Evolutionary conservation across 2,888 invertebrate genomes (phyloP), one percentile per base, ranked within the genome.

Genomic region (Drosophila percnosoma): DNA sequence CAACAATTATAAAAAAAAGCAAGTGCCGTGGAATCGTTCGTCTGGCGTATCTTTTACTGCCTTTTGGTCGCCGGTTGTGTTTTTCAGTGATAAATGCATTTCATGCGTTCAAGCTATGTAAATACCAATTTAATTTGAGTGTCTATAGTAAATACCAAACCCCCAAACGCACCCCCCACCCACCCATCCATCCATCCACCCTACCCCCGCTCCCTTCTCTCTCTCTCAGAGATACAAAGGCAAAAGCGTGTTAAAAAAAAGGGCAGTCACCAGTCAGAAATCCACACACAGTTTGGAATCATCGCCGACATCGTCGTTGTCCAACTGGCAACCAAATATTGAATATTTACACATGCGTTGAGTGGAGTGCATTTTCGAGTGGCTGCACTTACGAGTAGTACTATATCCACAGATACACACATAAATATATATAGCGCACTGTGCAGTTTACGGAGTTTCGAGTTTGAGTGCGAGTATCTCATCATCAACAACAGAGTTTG

Each of bases 51-150:
- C 68, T 73, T 68, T 65, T 66, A 42, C n/a, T 57, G 58, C 64
- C 70, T 53, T 73, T 75, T 48, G 48, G 51, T 61, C 55, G 61
- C 49, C 36, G 65, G 18, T 36, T 36, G 55, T 38, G 55, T 55
- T 72, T 58, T 61, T 70, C 68, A 79, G 80, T 82, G 87, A 87
- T 86, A 86, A 86, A 82, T 89, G 87, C 84, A 88, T 86, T 87
- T 88, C 85, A 80, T 90, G 89, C 87, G 80, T 84, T 78, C 79
- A 90, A 88, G 75, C 90, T 88, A 86, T 87, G 78, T 83, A 91
- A 91, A 91, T 90, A 91, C 81, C 90, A 91, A 91, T 91, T 91
- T 91, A 91, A 91, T 90, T 91, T 91, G 89, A 91, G 91, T 91
- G 91, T 83, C 83, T 73, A 73, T 67, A 80, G 83, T 77, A 80